Conservation (phyloP, 2,797 vertebrate genomes). For the Acanthurus leucopareius region DNA sequence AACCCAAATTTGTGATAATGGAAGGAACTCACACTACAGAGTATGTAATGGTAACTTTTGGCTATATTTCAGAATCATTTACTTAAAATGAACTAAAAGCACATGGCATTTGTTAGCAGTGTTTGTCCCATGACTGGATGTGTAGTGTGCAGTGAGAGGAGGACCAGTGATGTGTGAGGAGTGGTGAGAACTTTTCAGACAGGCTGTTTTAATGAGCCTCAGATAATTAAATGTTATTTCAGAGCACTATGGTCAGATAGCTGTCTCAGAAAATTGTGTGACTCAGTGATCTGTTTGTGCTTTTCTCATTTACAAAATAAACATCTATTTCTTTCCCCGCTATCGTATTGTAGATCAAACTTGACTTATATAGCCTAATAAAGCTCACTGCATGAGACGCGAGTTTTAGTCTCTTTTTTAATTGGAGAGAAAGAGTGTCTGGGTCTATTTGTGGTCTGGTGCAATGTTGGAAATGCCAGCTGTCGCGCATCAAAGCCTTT, state of each 20-base stretch:
- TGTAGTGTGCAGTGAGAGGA: slow-evolving; percentile 34
- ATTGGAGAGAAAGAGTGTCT: slow-evolving; percentile 85
- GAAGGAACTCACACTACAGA: background rate
- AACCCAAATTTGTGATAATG: background rate
- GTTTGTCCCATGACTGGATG: slow-evolving; percentile 44
- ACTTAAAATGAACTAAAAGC: slow-evolving; percentile 35
- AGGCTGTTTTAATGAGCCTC: slow-evolving; percentile 74
- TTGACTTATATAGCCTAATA: slow-evolving; percentile 75
- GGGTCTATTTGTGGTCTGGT: slow-evolving; percentile 87
- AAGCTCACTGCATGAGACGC: slow-evolving; percentile 72
- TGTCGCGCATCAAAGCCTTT: slow-evolving; percentile 81
- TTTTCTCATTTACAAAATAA: slow-evolving; percentile 78
- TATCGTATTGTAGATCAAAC: slow-evolving; percentile 70
- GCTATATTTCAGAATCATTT: slow-evolving; percentile 9
- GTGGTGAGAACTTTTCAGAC: slow-evolving; percentile 62
- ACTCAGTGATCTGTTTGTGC: slow-evolving; percentile 68
- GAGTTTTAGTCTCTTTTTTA: slow-evolving; percentile 79
- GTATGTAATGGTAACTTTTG: slow-evolving; percentile 10
- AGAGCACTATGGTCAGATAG: slow-evolving; percentile 57
- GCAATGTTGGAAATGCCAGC: slow-evolving; percentile 89
- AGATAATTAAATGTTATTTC: slow-evolving; percentile 78
- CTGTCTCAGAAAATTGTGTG: slow-evolving; percentile 59
- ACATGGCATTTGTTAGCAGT: slow-evolving; percentile 33
- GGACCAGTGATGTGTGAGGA: slow-evolving; percentile 45
- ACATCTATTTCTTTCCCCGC: slow-evolving; percentile 61